Evolutionary conservation across 2,888 invertebrate species (phyloP).

Genomic region (Heliconius ismenius): DNA sequence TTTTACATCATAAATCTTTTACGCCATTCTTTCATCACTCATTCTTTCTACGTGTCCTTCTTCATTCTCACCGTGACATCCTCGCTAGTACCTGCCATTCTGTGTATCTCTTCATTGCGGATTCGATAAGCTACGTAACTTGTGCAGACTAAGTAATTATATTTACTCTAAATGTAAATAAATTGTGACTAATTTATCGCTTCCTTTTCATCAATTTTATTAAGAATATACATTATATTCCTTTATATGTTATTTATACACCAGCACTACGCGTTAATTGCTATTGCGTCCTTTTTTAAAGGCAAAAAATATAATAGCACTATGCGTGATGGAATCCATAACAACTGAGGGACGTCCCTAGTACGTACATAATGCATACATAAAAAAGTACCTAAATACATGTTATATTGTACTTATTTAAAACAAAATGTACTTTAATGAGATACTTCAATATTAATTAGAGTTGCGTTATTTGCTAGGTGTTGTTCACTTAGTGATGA

Average conservation of each 20-base stretch:
- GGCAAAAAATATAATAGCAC: neutral
- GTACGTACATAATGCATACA: neutral
- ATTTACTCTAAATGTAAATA: too few species aligned
- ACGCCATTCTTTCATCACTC: too few species aligned
- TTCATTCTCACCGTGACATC: too few species aligned
- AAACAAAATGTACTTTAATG: neutral
- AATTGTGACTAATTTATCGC: too few species aligned
- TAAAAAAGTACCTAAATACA: neutral
- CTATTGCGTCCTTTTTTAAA: neutral
- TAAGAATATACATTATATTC: too few species aligned
- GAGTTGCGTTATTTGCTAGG: conserved; percentile 10
- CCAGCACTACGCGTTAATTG: neutral
- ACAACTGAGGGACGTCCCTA: neutral
- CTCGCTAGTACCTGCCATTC: too few species aligned
- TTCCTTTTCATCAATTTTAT: too few species aligned
- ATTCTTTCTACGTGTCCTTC: too few species aligned
- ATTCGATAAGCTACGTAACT: too few species aligned
- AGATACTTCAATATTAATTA: conserved; percentile 3
- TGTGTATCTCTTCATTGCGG: too few species aligned
- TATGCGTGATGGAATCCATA: conserved; percentile 6
- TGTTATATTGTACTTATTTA: neutral
- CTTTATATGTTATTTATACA: neutral
- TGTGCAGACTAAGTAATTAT: too few species aligned
- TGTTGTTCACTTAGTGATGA: conserved; percentile 30
- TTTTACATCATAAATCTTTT: too few species aligned